Base-by-base conservation (phyloP, 2,113 vertebrate species). In the Calyptomena viridis region DNA sequence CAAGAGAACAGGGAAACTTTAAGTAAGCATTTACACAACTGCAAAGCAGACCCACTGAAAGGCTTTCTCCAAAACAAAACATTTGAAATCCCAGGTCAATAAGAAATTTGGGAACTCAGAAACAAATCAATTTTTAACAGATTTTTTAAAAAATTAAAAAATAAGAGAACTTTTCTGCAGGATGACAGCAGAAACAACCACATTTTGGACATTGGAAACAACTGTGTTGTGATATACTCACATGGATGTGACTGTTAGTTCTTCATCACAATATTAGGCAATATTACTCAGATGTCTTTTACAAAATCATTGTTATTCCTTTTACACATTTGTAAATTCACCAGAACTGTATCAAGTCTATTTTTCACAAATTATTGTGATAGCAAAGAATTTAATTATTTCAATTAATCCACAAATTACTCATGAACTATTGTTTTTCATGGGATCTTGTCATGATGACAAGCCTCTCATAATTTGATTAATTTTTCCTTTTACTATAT, bases 171-270 rank as follows among this genome's bases (percentile, higher is more conserved):
- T 2, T 55, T 81, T 84, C 56, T 59, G 21, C 12, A 50, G 18
- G 30, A 50, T 76, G 66, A 14, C 46, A 60, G 40, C 23, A 52
- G 47, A 77, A 87, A 47, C 2, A 66, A 22, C 8, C n/a, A 37
- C 3, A 25, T 71, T 87, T 87, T 90, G 21, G n/a, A 56, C 35
- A 17, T 12, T 21, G 17, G 50, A 95, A 84, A 62, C 16, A 46
- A 37, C 3, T 52, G 16, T 0, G 0, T 58, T 81, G 76, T 1
- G 0, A 73, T 30, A 50, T 50, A 68, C 22, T 78, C 37, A 62
- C 14, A 11, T 40, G 25, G 28, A 77, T n/a, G 8, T 66, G 22
- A 69, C 52, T 46, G 11, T n/a, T 63, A 67, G 19, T 69, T 73
- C 37, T 62, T 89, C n/a, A 81, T 66, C 19, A 49, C 74, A 89